Base-by-base conservation (phyloP, 2,113 vertebrate species). In the Cyanoliseus patagonus region DNA sequence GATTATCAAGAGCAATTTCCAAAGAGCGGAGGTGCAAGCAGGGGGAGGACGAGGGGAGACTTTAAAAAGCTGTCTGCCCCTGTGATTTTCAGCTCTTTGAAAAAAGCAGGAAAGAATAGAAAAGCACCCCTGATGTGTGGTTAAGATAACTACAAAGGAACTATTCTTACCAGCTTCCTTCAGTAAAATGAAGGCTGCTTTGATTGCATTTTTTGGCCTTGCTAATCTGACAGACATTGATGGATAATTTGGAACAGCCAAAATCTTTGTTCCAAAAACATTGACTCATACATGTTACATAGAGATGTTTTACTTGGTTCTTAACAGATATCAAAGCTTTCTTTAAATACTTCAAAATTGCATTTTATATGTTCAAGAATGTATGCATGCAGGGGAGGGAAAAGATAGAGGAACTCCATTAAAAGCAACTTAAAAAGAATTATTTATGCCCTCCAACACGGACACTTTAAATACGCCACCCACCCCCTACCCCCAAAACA, bases 111-210 rank as follows among this genome's bases (percentile, higher is more conserved):
- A 90, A 88, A 86, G 88, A 93, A 78, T 24, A 88, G 83, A 96
- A 76, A 92, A 88, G 42, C 68, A 83, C 55, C 76, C 81, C 86
- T 83, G 73, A 69, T 83, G 93, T n/a, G 83, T 64, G 61, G 55
- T 92, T 94, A 86, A 93, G 90, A 86, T 62, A 94, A 93, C 75
- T 90, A 94, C 88, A 97, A 96, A 97, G 88, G 68, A 96, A 75
- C 82, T 83, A 92, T 86, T 96, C 88, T 94, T 93, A 88, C 68
- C 39, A 76, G 27, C 55, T 88, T 88, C 64, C 88, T 88, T 78
- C 73, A 75, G 83, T 42, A 88, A 93, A 90, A 81, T 8, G 78
- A 88, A 80, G 72, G 64, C 67, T 90, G 64, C 75, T 95, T 88
- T 94, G 75, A 80, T 11, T 86, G 72, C 82, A 42, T 90, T 89